Base-by-base conservation (phyloP, 2,113 vertebrate genomes). In the Struthidea cinerea region DNA sequence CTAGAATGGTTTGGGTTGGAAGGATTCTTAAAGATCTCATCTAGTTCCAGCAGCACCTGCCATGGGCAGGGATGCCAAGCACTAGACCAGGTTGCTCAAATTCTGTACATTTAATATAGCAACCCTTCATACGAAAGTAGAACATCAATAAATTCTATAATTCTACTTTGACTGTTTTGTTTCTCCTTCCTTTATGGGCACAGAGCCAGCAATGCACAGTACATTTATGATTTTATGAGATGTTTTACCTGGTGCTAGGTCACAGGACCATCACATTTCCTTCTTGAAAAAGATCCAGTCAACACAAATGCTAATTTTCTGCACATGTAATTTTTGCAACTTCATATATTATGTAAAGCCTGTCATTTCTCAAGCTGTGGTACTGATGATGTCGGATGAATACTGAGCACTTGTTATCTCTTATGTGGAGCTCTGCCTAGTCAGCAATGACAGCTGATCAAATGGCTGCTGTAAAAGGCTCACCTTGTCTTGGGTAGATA, bases 261-360 rank as follows among this genome's bases (percentile, higher is more conserved):
- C 74, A 82, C 32, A 92, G 47, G 80, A 55, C 46, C 9, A 35
- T 95, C 93, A 88, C 52, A 16, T 32, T 76, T 77, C 44, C 47
- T 32, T 85, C 76, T 88, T 57, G 68, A 85, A 84, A 95, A 89
- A 74, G 41, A 70, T 70, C 79, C 55, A 65, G 22, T 93, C 76
- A 87, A 96, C 87, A 89, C 46, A 86, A 92, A 94, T 84, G 78
- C 79, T 93, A n/a, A 94, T 97, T 97, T 96, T 86, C 87, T 94
- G 67, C 42, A n/a, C 17, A 6, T 82, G n/a, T 71, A 78, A 71
- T 89, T 97, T 97, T 97, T 89, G 71, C 86, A 75, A 46, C 89
- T 97, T 89, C 64, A 47, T 92, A 33, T 93, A 50, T 90, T 95
- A 89, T 91, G 87, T 95, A 93, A 93, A 97, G 63, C 39, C 67